Conservation (phyloP, 2,888 invertebrate species). For the Eucera pruinosa region DNA sequence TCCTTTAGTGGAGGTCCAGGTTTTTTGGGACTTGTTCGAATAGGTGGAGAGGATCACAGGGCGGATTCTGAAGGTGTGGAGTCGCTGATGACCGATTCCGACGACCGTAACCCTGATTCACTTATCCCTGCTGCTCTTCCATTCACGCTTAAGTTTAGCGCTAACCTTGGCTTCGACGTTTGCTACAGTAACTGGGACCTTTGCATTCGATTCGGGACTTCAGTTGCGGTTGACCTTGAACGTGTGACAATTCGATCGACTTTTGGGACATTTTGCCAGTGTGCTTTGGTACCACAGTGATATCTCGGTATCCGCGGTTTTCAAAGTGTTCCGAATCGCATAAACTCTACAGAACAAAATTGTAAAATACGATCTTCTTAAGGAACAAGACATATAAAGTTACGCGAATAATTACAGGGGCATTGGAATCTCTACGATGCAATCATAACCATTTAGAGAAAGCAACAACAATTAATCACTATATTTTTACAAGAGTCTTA, state of each 20-base stretch:
- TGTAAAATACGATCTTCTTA: too few species aligned
- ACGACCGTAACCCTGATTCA: conserved; percentile 60
- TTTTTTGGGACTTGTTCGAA: background rate
- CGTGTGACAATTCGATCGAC: conserved; percentile 33
- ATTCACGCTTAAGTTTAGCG: conserved; percentile 55
- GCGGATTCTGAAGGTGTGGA: conserved; percentile 5
- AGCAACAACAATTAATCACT: too few species aligned
- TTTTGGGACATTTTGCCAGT: background rate
- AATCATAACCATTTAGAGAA: too few species aligned
- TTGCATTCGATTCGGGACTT: conserved; percentile 57
- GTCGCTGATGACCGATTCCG: conserved; percentile 35
- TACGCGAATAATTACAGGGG: too few species aligned
- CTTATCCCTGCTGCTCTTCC: conserved; percentile 33
- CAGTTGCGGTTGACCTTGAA: conserved; percentile 55
- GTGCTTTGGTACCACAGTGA: background rate
- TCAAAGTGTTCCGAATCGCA: too few species aligned
- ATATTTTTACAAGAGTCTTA: too few species aligned
- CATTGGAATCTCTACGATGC: too few species aligned
- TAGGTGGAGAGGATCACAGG: background rate
- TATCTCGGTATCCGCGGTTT: too few species aligned
- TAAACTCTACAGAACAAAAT: too few species aligned
- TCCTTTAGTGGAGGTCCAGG: too few species aligned
- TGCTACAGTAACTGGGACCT: conserved; percentile 39
- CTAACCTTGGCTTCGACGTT: conserved; percentile 58
- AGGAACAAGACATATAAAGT: too few species aligned